phyloP scores from a whole-genome alignment of 2,797 vertebrate genomes.

The Ceyx erithaca region DNA sequence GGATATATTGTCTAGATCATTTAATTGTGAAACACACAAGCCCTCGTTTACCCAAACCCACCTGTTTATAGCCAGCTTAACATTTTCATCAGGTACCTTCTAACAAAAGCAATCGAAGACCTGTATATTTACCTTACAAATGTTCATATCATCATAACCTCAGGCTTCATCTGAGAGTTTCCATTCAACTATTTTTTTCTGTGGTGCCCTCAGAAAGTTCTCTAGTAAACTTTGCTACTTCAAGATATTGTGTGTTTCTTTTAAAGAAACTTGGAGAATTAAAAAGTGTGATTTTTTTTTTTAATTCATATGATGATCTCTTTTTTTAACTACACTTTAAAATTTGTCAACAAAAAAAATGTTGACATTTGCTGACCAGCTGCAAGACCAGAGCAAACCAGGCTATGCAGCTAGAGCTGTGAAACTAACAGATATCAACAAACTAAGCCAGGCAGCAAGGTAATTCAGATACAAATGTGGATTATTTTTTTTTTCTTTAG shows the following conservation, averaged over 20 bases:
- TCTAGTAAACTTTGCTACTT: neutral
- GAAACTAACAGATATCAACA: neutral
- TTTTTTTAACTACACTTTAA: neutral
- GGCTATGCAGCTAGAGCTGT: neutral
- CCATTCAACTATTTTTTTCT: neutral
- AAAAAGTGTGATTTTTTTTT: neutral
- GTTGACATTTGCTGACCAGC: neutral
- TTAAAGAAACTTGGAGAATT: neutral
- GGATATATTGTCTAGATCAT: neutral
- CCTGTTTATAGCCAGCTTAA: neutral
- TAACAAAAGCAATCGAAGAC: neutral
- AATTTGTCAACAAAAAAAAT: neutral
- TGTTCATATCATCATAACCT: neutral
- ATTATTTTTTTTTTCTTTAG: neutral
- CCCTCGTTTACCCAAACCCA: neutral
- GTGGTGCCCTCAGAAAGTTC: neutral
- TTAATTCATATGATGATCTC: neutral
- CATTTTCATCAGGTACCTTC: neutral
- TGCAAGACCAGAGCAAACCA: slow-evolving; percentile 5
- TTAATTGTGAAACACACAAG: neutral
- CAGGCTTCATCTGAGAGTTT: neutral
- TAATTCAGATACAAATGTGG: neutral
- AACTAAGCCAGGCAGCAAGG: neutral
- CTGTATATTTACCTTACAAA: neutral
- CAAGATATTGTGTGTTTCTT: neutral